Conservation (phyloP, 2,888 invertebrate genomes). For the Arrhopalites spinosus region DNA sequence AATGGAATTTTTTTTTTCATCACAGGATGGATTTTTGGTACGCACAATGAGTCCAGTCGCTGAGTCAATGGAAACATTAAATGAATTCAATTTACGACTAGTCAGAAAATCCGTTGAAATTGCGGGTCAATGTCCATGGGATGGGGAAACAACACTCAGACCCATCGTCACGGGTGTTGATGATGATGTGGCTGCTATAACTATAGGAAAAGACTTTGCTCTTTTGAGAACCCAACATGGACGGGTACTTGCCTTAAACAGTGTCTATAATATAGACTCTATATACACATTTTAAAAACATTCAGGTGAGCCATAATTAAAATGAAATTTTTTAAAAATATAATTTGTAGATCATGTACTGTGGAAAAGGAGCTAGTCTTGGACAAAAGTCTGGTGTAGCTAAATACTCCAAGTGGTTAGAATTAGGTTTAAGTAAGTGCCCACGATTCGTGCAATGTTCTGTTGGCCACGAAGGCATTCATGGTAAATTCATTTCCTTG, state of each 20-base stretch:
- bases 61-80: constrained; percentile 60
- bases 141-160: constrained; percentile 66
- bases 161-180: constrained; percentile 67
- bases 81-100: constrained; percentile 74
- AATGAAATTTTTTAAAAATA: neutral
- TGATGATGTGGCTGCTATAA: constrained; percentile 77
- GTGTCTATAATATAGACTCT: neutral
- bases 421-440: constrained; percentile 70
- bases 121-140: constrained; percentile 73
- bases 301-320: neutral
- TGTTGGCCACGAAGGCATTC: constrained; percentile 91
- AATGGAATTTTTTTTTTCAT: too few relatives aligned
- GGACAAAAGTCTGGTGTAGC: constrained; percentile 70
- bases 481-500: too few relatives aligned
- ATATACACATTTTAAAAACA: neutral
- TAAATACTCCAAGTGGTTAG: constrained; percentile 60
- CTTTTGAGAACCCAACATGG: constrained; percentile 82
- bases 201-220: constrained; percentile 89
- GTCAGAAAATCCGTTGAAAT: constrained; percentile 79
- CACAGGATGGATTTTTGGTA: constrained; percentile 81
- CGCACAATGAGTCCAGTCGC: constrained; percentile 66
- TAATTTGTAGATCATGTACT: constrained; percentile 72
- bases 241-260: too few relatives aligned
- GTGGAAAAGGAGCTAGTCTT: constrained; percentile 82
- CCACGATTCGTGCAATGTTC: constrained; percentile 78